A percentile compares a stretch with the other conserved stretches of the same genome.
Conservation (phyloP, 2,888 invertebrate genomes). For the Lypha dubia region DNA sequence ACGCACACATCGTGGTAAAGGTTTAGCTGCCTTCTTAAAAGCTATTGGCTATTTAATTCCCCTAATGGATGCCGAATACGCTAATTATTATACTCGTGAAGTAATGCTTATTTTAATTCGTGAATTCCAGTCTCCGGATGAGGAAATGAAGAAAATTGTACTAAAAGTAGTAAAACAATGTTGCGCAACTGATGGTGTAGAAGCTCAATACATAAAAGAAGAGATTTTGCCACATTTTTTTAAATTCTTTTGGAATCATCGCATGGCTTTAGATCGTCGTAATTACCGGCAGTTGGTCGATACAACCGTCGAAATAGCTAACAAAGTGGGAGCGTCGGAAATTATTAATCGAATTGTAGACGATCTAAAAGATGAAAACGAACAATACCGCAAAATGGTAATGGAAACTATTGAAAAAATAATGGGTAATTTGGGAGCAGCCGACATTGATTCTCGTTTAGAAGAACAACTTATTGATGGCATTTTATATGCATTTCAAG, state of each 20-base stretch:
- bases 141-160: conserved; percentile 99
- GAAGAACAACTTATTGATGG: conserved; percentile 99
- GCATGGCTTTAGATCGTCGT: conserved; percentile 99
- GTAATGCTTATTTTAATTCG: conserved; percentile 95
- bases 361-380: conserved; percentile 99
- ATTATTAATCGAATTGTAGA: conserved; percentile 99
- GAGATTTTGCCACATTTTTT: conserved; percentile 99
- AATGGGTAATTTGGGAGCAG: conserved; percentile 98
- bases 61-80: conserved; percentile 99
- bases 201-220: conserved; percentile 99
- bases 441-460: conserved; percentile 98
- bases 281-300: conserved; percentile 99
- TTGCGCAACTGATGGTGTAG: conserved; percentile 99
- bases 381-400: conserved; percentile 99
- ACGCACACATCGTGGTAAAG: conserved; percentile 94
- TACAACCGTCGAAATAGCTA: conserved; percentile 99
- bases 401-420: conserved; percentile 99
- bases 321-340: conserved; percentile 99
- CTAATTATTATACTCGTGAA: conserved; percentile 99
- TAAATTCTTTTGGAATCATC: conserved; percentile 99
- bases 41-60: conserved; percentile 99
- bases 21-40: conserved; percentile 99
- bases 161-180: conserved; percentile 99
- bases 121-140: conserved; percentile 99
- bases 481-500: conserved; percentile 99